Conservation (phyloP, 2,888 invertebrate genomes). For the Caprella mutica region DNA sequence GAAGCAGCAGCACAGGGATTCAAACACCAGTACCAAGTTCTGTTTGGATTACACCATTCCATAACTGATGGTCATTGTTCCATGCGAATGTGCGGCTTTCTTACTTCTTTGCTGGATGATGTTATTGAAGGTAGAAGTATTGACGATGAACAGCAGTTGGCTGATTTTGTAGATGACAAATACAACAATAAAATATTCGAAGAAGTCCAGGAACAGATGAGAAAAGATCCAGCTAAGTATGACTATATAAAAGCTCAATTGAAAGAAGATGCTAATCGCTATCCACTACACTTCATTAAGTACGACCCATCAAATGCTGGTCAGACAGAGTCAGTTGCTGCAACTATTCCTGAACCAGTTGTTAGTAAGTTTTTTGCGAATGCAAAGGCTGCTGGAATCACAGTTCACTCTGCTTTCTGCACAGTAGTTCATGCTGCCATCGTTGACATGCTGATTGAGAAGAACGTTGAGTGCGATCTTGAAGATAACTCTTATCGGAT, state of each 20-base stretch:
- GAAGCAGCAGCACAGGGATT: not conserved
- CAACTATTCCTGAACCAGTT: not conserved
- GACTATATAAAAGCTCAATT: not conserved
- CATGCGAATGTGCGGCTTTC: constrained; percentile 15
- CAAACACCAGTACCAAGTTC: constrained; percentile 4
- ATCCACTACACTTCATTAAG: too few species aligned
- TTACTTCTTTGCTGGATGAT: constrained; percentile 12
- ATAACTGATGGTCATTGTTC: constrained; percentile 19
- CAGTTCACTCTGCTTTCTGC: constrained; percentile 18
- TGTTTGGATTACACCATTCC: constrained; percentile 22
- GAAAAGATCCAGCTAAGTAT: not conserved
- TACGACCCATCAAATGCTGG: too few species aligned
- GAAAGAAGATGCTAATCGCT: too few species aligned
- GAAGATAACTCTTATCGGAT: constrained; percentile 10
- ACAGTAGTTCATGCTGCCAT: constrained; percentile 15
- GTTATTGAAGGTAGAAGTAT: constrained; percentile 9
- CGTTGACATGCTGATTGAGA: constrained; percentile 8
- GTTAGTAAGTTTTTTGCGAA: not conserved
- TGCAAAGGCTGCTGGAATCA: constrained; percentile 8
- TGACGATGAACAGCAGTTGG: constrained; percentile 15
- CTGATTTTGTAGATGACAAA: not conserved
- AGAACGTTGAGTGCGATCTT: not conserved
- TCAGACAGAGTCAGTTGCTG: not conserved
- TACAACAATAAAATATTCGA: not conserved
- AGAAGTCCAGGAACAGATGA: not conserved